A percentile compares a stretch with the other conserved stretches of the same genome.
These are phyloP conservation scores for Arctocebus calabarensis DNA, from an alignment of 2,797 vertebrate species.

Conservation along the genomic window DNA sequence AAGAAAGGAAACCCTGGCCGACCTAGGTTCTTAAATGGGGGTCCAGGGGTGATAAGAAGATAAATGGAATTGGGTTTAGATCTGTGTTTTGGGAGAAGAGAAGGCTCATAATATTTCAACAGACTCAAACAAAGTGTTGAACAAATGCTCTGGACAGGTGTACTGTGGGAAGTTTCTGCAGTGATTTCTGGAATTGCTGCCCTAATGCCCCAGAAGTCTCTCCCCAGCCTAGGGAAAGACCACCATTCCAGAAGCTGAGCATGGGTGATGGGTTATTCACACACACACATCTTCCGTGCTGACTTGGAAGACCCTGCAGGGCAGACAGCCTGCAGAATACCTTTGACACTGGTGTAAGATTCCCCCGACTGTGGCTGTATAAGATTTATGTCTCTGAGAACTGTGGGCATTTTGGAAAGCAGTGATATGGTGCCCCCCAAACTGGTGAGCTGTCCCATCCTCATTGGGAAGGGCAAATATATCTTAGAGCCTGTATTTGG, in stretches of 20 bases:
- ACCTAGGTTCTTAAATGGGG: background rate
- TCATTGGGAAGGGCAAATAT: background rate
- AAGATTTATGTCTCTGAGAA: background rate
- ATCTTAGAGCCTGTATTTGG: background rate
- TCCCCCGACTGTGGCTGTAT: background rate
- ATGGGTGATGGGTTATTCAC: background rate
- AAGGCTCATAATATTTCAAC: background rate
- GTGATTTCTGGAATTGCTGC: background rate
- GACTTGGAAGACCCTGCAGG: background rate
- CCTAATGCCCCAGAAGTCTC: background rate
- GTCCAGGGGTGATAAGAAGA: background rate
- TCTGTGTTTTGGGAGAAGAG: background rate
- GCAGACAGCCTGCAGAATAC: background rate
- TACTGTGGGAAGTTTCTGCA: background rate
- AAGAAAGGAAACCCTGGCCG: background rate
- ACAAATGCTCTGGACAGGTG: background rate
- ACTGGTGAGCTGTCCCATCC: background rate
- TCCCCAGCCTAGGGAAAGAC: background rate
- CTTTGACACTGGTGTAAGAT: background rate
- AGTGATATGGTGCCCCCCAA: background rate
- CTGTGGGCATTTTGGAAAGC: background rate
- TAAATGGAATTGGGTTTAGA: background rate
- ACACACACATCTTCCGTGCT: accelerated
- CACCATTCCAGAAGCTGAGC: background rate
- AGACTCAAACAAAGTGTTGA: background rate